Percentiles rank a stretch among this genome's conserved stretches.
phyloP scores from a whole-genome alignment of 2,113 vertebrate genomes.

The Galeopterus variegatus region DNA sequence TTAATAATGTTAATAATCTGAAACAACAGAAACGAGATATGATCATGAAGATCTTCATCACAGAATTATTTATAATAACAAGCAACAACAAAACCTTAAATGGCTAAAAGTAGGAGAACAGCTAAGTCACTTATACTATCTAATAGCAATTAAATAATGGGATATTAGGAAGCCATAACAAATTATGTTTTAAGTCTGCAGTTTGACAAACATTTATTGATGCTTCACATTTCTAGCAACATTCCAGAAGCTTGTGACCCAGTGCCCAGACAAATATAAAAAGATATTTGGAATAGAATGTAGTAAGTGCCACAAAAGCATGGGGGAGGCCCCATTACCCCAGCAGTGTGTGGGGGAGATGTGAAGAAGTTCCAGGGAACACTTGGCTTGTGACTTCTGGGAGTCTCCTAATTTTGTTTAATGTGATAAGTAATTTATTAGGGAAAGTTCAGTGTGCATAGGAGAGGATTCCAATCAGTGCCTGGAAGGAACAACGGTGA shows the following conservation, averaged over 20 bases:
- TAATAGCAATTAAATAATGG: not conserved
- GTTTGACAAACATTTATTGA: not conserved
- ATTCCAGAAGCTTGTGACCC: not conserved
- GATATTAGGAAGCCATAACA: not conserved
- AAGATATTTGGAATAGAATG: not conserved
- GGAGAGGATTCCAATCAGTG: not conserved
- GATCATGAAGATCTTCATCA: not conserved
- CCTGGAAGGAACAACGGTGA: not conserved
- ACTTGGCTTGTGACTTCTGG: not conserved
- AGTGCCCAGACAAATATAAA: not conserved
- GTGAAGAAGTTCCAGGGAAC: not conserved
- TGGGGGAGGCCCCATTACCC: not conserved
- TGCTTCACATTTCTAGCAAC: not conserved
- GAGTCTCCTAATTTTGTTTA: not conserved
- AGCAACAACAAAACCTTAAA: not conserved
- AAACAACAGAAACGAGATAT: constrained; percentile 20
- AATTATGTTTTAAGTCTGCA: not conserved
- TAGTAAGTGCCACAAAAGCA: not conserved
- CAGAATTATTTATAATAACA: not conserved
- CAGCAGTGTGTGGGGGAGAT: not conserved
- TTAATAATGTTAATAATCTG: not conserved
- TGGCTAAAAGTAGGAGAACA: not conserved
- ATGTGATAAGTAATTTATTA: not conserved
- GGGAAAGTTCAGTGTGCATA: not conserved
- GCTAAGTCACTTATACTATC: not conserved